Conservation (phyloP, 2,797 vertebrate species). For the Lycodopsis pacificus region DNA sequence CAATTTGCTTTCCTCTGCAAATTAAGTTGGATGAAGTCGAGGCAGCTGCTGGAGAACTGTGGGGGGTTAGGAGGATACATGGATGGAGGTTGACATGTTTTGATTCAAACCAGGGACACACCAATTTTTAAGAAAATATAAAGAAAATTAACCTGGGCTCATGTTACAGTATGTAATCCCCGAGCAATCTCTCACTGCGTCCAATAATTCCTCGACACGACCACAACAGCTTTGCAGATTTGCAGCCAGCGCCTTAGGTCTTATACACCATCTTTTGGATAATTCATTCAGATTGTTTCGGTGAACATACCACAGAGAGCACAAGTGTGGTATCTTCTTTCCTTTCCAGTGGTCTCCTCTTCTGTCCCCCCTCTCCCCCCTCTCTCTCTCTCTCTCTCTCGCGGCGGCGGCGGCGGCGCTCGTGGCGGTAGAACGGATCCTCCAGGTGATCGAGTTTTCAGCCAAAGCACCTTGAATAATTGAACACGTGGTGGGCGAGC, state of each 20-base stretch:
- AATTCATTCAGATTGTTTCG: conserved; percentile 74
- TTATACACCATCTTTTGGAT: conserved; percentile 63
- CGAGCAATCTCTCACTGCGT: conserved; percentile 5
- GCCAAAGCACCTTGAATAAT: conserved; percentile 86
- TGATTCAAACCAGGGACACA: conserved; percentile 41
- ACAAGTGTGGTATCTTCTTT: conserved; percentile 65
- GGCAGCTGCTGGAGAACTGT: conserved; percentile 68
- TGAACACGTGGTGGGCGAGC: conserved; percentile 76
- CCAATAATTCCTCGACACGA: conserved; percentile 32
- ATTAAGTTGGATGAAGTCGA: conserved; percentile 78
- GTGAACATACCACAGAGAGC: conserved; percentile 66
- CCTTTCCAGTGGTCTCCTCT: conserved; percentile 65
- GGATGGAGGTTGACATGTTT: conserved; percentile 44
- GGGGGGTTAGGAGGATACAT: conserved; percentile 50
- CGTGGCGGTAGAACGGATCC: conserved; percentile 63
- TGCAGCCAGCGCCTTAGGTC: conserved; percentile 40
- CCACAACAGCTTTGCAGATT: conserved; percentile 31
- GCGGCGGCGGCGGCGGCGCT: conserved; percentile 30
- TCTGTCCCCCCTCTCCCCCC: conserved; percentile 22
- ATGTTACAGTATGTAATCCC: conserved; percentile 1
- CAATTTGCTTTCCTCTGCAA: conserved; percentile 77
- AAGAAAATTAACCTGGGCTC: conserved; percentile 1
- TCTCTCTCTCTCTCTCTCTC: conserved; percentile 14
- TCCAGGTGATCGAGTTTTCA: conserved; percentile 82
- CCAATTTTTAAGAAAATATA: conserved; percentile 26